Conservation (phyloP, 1,140 invertebrate genomes). For the Cataglyphis hispanica region DNA sequence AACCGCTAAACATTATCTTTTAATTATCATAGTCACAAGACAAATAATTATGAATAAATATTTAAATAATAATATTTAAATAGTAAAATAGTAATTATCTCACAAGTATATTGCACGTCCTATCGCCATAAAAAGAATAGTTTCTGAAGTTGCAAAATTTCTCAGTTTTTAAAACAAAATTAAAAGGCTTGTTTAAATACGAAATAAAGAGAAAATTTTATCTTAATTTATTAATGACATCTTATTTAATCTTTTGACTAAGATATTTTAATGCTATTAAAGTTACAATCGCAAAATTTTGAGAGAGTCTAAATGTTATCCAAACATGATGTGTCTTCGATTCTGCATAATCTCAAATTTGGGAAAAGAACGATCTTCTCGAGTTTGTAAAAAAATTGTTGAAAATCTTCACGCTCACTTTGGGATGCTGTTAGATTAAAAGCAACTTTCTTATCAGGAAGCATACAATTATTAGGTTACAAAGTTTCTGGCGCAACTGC, state of each 20-base stretch:
- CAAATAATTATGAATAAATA: too few species aligned
- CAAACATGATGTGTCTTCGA: not conserved
- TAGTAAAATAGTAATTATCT: slow-evolving; percentile 20
- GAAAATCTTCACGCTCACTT: not conserved
- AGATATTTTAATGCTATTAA: not conserved
- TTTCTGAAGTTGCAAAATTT: not conserved
- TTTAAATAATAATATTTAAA: too few species aligned
- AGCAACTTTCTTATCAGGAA: slow-evolving; percentile 32
- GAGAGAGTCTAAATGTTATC: not conserved
- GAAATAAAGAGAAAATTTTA: not conserved
- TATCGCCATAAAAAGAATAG: not conserved
- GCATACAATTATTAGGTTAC: slow-evolving; percentile 38
- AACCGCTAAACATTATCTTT: slow-evolving; percentile 3
- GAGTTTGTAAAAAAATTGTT: not conserved
- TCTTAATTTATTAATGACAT: not conserved
- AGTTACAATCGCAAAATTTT: not conserved
- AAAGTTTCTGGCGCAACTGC: slow-evolving; percentile 1
- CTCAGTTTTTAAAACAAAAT: not conserved
- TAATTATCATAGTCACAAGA: not conserved
- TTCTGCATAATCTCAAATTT: not conserved
- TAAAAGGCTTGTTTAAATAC: not conserved
- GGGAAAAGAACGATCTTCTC: not conserved
- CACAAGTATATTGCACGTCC: not conserved
- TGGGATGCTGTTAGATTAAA: not conserved
- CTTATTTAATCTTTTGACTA: not conserved